Evolutionary conservation across 2,113 vertebrate genomes (phyloP).

Genomic region (Prochilodus magdalenae): DNA sequence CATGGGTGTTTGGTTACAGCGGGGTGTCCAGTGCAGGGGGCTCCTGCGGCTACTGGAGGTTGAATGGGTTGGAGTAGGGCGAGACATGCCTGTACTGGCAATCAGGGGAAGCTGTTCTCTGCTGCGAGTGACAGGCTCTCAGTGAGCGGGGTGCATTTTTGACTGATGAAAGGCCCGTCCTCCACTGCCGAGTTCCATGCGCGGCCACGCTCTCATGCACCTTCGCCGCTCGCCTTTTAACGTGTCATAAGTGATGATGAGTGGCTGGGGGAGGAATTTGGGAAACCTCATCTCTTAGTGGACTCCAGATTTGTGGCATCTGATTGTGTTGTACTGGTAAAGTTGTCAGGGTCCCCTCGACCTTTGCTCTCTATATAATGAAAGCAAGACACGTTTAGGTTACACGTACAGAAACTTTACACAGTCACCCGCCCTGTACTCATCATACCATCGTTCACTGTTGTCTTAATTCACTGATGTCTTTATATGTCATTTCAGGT

Average conservation of each 20-base stretch:
- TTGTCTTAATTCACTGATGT: not conserved
- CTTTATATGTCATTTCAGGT: not conserved
- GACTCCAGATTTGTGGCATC: not conserved
- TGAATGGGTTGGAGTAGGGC: conserved; percentile 47
- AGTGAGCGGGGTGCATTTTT: conserved; percentile 26
- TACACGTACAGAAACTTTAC: not conserved
- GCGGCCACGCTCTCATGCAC: conserved; percentile 13
- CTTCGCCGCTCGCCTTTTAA: conserved; percentile 41
- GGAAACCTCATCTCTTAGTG: not conserved
- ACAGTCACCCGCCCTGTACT: not conserved
- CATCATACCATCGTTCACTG: not conserved
- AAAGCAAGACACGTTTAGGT: not conserved
- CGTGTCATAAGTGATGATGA: conserved; percentile 23
- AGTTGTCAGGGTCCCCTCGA: not conserved
- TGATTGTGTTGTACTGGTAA: not conserved
- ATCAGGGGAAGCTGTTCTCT: conserved; percentile 56
- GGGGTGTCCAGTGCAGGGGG: conserved; percentile 37
- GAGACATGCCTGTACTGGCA: conserved; percentile 67
- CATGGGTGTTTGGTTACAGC: conserved; percentile 70
- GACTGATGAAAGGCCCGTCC: conserved; percentile 42
- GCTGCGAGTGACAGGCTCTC: conserved; percentile 45
- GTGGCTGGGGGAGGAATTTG: conserved; percentile 25
- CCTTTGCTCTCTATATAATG: not conserved
- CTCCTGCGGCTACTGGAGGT: conserved; percentile 38
- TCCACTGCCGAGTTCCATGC: not conserved